Percentiles rank a stretch among this genome's conserved stretches.
phyloP scores from a whole-genome alignment of 2,797 vertebrate genomes.

The Phataginus tricuspis region DNA sequence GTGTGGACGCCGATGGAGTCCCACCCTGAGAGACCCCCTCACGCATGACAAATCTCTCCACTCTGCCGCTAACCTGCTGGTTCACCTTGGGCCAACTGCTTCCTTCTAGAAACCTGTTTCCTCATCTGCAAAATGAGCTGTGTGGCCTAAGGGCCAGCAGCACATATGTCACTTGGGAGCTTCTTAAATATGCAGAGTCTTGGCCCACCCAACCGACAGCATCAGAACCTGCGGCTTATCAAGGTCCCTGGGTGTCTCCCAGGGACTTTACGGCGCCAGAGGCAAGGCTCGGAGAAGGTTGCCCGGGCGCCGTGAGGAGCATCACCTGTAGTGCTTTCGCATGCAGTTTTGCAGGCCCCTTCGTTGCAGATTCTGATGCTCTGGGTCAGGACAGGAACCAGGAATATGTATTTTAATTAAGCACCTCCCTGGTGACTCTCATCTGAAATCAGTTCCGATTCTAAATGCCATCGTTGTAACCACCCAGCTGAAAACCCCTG shows the following conservation, averaged over 20 bases:
- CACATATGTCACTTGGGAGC: neutral
- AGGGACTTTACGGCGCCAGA: neutral
- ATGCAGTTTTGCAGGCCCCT: neutral
- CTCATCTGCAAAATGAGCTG: neutral
- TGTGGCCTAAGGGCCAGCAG: neutral
- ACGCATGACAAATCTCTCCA: neutral
- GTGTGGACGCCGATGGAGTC: neutral
- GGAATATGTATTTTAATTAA: neutral
- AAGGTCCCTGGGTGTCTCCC: neutral
- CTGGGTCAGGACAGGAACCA: neutral
- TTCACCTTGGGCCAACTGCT: constrained; percentile 47
- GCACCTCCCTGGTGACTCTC: neutral
- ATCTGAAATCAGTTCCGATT: neutral
- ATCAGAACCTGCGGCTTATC: neutral
- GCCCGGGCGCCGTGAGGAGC: neutral
- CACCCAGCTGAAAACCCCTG: neutral
- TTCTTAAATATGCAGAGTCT: neutral
- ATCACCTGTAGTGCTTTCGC: neutral
- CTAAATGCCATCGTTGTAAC: neutral
- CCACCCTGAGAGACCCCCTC: neutral
- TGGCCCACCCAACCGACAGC: neutral
- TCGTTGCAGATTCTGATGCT: neutral
- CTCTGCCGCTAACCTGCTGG: neutral
- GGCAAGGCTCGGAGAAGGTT: neutral
- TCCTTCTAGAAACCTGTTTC: neutral